Conservation (phyloP, 2,113 vertebrate species). For the Hemibagrus wyckioides region DNA sequence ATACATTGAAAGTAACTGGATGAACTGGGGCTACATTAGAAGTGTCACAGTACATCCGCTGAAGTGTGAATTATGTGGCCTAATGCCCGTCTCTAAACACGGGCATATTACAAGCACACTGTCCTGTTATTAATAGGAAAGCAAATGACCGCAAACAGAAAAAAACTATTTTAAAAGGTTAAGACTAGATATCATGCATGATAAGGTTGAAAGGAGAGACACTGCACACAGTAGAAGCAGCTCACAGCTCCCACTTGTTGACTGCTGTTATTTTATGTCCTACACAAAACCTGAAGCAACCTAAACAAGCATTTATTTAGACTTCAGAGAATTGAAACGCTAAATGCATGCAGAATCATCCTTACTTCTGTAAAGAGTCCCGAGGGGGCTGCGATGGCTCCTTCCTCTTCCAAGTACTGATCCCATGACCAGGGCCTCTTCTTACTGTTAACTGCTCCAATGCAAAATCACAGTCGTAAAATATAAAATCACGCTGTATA, state of each 20-base stretch:
- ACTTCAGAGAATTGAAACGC: background rate
- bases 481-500: background rate
- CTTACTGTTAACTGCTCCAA: constrained; percentile 48
- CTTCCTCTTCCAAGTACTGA: constrained; percentile 70
- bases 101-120: background rate
- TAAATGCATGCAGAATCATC: background rate
- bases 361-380: constrained; percentile 70
- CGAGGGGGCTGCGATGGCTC: constrained; percentile 63
- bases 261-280: background rate
- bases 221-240: background rate
- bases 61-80: background rate
- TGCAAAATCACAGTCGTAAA: background rate
- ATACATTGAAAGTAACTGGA: background rate
- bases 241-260: background rate
- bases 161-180: background rate
- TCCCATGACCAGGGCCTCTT: constrained; percentile 75
- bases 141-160: background rate
- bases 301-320: background rate
- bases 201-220: background rate
- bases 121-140: background rate
- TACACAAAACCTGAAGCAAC: background rate
- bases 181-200: background rate
- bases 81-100: background rate
- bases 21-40: no score
- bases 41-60: background rate